Evolutionary conservation across 2,888 invertebrate genomes (phyloP).

Genomic region (Drosophila koepferae): DNA sequence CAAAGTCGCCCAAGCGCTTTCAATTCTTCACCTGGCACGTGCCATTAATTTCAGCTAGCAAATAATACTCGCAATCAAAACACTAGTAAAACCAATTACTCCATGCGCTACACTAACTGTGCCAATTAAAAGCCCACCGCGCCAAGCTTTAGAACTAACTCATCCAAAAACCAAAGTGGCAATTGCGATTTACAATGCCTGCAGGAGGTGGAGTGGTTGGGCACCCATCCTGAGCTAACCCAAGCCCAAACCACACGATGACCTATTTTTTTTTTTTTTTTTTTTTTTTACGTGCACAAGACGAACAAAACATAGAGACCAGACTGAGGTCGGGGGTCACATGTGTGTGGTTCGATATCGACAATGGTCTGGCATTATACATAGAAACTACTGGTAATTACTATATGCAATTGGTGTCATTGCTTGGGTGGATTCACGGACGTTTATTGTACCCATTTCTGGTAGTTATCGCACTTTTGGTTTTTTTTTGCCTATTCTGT

Average conservation of each 20-base stretch:
- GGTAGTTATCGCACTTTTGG: slow-evolving; percentile 21
- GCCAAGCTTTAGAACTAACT: slow-evolving; percentile 28
- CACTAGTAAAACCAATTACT: slow-evolving; percentile 57
- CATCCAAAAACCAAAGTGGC: slow-evolving; percentile 47
- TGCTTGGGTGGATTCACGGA: slow-evolving; percentile 17
- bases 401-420: slow-evolving; percentile 41
- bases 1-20: not conserved
- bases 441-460: not conserved
- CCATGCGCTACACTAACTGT: slow-evolving; percentile 32
- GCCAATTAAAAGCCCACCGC: slow-evolving; percentile 56
- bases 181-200: slow-evolving; percentile 53
- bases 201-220: not conserved
- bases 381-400: slow-evolving; percentile 51
- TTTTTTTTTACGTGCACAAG: slow-evolving; percentile 2
- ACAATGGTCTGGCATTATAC: slow-evolving; percentile 27
- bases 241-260: slow-evolving; percentile 48
- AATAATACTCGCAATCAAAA: slow-evolving; percentile 41
- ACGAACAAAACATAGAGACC: not conserved
- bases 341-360: slow-evolving; percentile 47
- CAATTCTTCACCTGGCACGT: not conserved
- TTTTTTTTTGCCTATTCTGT: slow-evolving; percentile 7
- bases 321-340: slow-evolving; percentile 4
- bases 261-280: slow-evolving; percentile 36
- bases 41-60: slow-evolving; percentile 3
- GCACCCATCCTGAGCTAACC: too few species aligned